Base-by-base conservation (phyloP, 2,797 vertebrate genomes). In the Rhabdomys pumilio region DNA sequence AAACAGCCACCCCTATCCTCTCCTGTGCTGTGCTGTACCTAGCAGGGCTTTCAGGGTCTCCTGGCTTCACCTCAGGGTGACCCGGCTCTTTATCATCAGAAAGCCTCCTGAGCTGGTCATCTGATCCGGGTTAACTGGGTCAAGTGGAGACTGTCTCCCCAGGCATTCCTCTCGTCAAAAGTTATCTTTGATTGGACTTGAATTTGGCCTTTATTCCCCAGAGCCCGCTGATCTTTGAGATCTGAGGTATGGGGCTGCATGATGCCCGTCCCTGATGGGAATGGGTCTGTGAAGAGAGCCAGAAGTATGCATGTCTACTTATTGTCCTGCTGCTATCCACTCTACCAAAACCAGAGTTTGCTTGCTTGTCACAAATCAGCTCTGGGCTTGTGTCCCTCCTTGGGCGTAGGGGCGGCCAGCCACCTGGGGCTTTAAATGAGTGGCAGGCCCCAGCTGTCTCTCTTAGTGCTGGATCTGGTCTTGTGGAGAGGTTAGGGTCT, bases 211-310 rank as follows among this genome's bases (percentile, higher is more conserved):
- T 44, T 72, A 1, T 85, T 85, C 61, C 94, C 93, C 44, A 44
- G 89, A 72, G 76, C 80, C 12, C 0, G 0, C 50, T 59, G 91
- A 57, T 82, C 75, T 89, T 73, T 85, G 90, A 61, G 59, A 81
- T 69, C 59, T 82, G n/a, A 94, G 88, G n/a, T 55, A 44, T 24
- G 72, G 65, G 24, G 24, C 82, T 61, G 65, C 50, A 84, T 85
- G 86, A 20, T 55, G 88, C 59, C 63, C 10, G 4, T 76, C 26
- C 72, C 90, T 87, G n/a, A 34, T 4, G 92, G 84, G 63, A 84
- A 59, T 59, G 6, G 63, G 77, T 69, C 44, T 59, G 34, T 57
- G 95, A 50, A 94, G 92, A 93, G 65, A 90, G 61, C 90, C 34
- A 79, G 76, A 53, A 63, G 41, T 53, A 79, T 44, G 75, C 7